phyloP scores from a whole-genome alignment of 2,113 vertebrate genomes.

The Bothrops jararaca region DNA sequence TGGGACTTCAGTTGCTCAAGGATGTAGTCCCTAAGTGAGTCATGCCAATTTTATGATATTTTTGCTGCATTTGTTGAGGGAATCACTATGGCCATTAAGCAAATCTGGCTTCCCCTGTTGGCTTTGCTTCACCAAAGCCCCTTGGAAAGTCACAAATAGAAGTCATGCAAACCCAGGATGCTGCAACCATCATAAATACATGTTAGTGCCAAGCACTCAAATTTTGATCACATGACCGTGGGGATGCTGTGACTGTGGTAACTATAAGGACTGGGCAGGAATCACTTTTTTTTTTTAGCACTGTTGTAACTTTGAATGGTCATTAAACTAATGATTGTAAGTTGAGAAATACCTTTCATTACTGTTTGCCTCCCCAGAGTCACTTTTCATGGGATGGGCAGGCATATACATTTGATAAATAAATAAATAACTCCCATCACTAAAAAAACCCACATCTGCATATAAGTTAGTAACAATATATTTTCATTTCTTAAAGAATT shows the following conservation, averaged over 20 bases:
- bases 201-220: neutral
- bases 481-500: neutral
- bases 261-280: neutral
- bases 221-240: neutral
- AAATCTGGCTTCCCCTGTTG: neutral
- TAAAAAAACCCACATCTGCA: conserved; percentile 8
- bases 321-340: neutral
- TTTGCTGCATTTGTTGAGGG: neutral
- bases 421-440: neutral
- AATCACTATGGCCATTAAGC: neutral
- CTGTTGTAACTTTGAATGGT: neutral
- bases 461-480: neutral
- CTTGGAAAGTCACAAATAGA: neutral
- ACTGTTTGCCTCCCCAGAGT: neutral
- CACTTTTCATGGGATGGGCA: neutral
- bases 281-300: neutral
- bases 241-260: neutral
- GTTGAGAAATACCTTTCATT: neutral
- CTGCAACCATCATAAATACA: neutral
- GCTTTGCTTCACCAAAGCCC: neutral
- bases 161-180: neutral
- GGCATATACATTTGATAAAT: neutral
- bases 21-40: neutral
- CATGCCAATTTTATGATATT: neutral
- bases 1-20: neutral